These are phyloP conservation scores for Garra rufa DNA, from an alignment of 2,113 vertebrate genomes.

Conservation along the genomic window DNA sequence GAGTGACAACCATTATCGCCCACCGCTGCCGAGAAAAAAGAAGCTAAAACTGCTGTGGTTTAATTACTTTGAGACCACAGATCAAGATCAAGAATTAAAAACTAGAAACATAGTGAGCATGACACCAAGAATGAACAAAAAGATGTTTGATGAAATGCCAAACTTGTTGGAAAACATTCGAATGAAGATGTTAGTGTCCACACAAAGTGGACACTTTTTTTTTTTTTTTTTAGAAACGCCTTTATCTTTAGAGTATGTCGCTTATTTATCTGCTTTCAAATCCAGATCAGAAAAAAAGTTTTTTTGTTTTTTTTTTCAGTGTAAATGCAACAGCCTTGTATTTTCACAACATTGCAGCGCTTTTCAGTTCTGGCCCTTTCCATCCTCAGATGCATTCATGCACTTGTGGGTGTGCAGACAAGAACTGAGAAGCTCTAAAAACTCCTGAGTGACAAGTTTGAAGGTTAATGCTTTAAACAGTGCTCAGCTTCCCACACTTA, in stretches of 20 bases:
- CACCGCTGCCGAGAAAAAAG: slow-evolving; percentile 40
- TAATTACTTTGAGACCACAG: slow-evolving; percentile 12
- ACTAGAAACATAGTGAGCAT: neutral
- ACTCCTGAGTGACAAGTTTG: slow-evolving; percentile 30
- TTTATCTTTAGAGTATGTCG: neutral
- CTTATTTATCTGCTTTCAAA: neutral
- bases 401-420: slow-evolving; percentile 9
- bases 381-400: slow-evolving; percentile 20
- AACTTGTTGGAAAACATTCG: neutral
- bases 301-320: neutral
- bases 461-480: slow-evolving; percentile 51
- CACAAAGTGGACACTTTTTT: neutral
- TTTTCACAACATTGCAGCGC: slow-evolving; percentile 36
- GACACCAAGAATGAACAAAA: neutral
- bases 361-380: neutral
- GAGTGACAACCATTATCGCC: slow-evolving; percentile 27
- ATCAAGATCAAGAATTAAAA: slow-evolving; percentile 24
- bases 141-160: neutral
- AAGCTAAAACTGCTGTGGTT: slow-evolving; percentile 38
- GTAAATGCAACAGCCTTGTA: neutral
- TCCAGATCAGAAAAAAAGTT: neutral
- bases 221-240: neutral
- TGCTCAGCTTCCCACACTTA: slow-evolving; percentile 25
- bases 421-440: slow-evolving; percentile 25
- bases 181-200: neutral